Evolutionary conservation across 53 echinoderm and acorn worm genomes (phyloP).

Genomic region (Echinarachnius parma): DNA sequence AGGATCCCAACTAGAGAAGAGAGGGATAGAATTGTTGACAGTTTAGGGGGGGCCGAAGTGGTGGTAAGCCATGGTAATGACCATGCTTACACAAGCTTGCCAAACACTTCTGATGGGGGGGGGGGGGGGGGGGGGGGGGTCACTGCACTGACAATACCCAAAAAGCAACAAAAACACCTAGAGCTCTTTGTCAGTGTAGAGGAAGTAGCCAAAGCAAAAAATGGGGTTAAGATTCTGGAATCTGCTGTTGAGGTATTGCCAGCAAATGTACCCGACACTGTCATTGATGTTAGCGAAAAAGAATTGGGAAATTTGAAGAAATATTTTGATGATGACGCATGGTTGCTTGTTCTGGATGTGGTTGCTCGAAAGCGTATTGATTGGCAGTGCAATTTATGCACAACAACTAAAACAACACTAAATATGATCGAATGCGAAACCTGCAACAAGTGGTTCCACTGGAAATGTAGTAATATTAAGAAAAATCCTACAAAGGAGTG

Average conservation of each 20-base stretch:
- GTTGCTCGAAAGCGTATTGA: constrained; percentile 10
- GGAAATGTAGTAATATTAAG: constrained; percentile 20
- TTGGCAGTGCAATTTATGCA: constrained; percentile 16
- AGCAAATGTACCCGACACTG: constrained; percentile 5
- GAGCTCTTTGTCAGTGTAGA: constrained; percentile 1
- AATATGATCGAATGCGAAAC: constrained; percentile 23
- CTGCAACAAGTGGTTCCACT: constrained; percentile 8
- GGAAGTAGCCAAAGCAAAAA: background rate
- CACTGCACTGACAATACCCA: background rate
- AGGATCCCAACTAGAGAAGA: constrained; percentile 8
- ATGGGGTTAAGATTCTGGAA: background rate
- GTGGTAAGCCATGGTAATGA: constrained; percentile 13
- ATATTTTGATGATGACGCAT: constrained; percentile 31
- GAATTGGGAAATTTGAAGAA: background rate
- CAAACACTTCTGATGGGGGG: background rate
- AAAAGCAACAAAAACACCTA: background rate
- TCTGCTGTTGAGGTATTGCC: constrained; percentile 19
- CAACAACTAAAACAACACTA: background rate
- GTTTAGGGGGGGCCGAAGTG: constrained; percentile 3
- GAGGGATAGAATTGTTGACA: constrained; percentile 3
- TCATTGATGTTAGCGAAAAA: background rate
- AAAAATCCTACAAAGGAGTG: background rate
- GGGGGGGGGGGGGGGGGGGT: background rate
- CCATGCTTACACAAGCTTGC: background rate
- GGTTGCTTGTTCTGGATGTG: constrained; percentile 15